phyloP scores from a whole-genome alignment of 2,113 vertebrate genomes.

The Ophthalmotilapia sp. region DNA sequence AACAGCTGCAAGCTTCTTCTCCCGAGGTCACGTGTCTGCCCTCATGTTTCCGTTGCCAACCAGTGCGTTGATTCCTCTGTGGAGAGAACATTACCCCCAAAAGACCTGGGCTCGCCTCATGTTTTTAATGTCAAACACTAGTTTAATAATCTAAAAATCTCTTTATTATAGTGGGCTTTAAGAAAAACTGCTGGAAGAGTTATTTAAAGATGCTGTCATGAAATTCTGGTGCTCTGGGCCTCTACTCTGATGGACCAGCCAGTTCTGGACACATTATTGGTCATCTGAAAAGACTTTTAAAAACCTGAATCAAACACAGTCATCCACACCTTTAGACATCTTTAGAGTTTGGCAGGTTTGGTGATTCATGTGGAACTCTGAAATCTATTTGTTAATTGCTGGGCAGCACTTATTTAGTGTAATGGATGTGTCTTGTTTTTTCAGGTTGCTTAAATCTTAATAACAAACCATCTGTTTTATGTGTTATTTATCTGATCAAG shows the following conservation, averaged over 20 bases:
- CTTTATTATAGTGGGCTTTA: not conserved
- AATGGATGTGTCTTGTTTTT: not conserved
- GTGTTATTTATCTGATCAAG: not conserved
- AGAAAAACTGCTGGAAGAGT: not conserved
- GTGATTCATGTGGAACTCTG: not conserved
- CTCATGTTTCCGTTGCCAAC: not conserved
- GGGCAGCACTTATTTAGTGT: not conserved
- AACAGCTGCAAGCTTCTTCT: not conserved
- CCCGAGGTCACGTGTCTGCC: not conserved
- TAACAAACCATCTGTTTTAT: not conserved
- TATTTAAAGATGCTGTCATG: not conserved
- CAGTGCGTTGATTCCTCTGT: not conserved
- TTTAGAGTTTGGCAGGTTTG: not conserved
- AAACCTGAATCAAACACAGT: not conserved
- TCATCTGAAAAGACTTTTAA: not conserved
- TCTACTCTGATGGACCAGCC: not conserved
- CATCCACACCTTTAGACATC: not conserved
- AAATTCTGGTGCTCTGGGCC: not conserved
- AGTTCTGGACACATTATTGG: not conserved
- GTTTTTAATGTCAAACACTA: not conserved
- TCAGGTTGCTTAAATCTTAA: not conserved
- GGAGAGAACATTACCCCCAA: not conserved
- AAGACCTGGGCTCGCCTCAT: not conserved
- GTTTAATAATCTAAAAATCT: not conserved
- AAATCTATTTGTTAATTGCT: not conserved